Conservation (phyloP, 2,888 invertebrate species). For the Phortica magna region DNA sequence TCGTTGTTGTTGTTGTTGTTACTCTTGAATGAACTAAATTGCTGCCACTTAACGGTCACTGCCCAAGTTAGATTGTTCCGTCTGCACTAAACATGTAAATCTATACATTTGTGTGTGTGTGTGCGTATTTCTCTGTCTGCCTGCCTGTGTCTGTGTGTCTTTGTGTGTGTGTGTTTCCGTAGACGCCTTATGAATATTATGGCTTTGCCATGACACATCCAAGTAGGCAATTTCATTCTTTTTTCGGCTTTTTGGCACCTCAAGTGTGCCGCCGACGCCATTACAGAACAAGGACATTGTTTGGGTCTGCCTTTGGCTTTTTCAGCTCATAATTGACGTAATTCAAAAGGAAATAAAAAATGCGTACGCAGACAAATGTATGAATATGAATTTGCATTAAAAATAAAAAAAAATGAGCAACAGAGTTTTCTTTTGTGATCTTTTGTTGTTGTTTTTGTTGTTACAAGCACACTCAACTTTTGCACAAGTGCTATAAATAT, state of each 20-base stretch:
- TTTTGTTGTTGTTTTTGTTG: background rate
- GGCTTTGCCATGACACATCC: background rate
- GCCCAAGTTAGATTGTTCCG: background rate
- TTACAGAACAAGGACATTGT: background rate
- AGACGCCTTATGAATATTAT: background rate
- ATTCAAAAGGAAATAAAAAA: slow-evolving; percentile 18
- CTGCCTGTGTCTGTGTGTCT: background rate
- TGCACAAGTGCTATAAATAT: slow-evolving; percentile 8
- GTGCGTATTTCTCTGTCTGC: background rate
- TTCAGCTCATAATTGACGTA: slow-evolving; percentile 16
- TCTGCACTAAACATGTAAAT: background rate
- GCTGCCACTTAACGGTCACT: slow-evolving; percentile 17
- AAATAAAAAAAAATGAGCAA: background rate
- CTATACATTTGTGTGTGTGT: background rate
- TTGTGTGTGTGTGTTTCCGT: background rate
- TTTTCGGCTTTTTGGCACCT: background rate
- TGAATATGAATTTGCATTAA: slow-evolving; percentile 17
- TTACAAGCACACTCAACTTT: background rate
- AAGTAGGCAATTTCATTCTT: background rate
- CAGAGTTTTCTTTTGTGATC: background rate
- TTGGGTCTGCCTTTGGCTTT: background rate
- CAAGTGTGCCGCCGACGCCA: too few relatives aligned
- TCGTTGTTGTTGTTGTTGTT: background rate
- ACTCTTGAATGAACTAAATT: background rate
- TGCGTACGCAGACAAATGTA: slow-evolving; percentile 12